These are phyloP conservation scores for Bostrychus sinensis DNA, from an alignment of 2,113 vertebrate genomes.

Conservation along the genomic window DNA sequence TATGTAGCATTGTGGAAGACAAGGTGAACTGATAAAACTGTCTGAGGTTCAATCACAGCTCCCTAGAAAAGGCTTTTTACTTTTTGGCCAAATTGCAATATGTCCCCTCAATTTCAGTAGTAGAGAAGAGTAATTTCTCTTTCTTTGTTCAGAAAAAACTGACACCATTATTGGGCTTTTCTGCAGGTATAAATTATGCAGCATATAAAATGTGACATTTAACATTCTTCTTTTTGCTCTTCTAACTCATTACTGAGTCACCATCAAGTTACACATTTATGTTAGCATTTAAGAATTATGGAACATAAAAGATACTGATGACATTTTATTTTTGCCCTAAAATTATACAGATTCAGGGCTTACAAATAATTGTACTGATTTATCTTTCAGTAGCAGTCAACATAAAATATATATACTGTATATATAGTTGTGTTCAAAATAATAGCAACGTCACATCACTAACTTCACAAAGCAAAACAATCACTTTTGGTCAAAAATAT, in stretches of 20 bases:
- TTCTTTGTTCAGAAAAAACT: slow-evolving; percentile 20
- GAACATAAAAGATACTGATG: background rate
- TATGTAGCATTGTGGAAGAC: slow-evolving; percentile 20
- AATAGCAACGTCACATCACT: too few relatives aligned
- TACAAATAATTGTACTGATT: too few relatives aligned
- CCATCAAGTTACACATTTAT: slow-evolving; percentile 23
- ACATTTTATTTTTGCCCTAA: background rate
- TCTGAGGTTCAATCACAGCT: slow-evolving; percentile 17
- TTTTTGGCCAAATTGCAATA: slow-evolving; percentile 23
- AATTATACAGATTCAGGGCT: background rate
- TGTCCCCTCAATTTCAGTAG: slow-evolving; percentile 20
- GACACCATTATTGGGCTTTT: slow-evolving; percentile 19
- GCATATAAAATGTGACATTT: slow-evolving; percentile 18
- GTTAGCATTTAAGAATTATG: slow-evolving; percentile 17
- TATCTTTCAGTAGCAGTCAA: too few relatives aligned
- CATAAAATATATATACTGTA: too few relatives aligned
- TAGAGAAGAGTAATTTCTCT: slow-evolving; percentile 15
- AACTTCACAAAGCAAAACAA: too few relatives aligned
- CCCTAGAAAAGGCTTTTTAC: slow-evolving; percentile 13
- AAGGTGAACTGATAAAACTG: slow-evolving; percentile 10
- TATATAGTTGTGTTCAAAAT: too few relatives aligned
- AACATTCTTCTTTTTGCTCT: slow-evolving; percentile 27
- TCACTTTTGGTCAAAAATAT: too few relatives aligned
- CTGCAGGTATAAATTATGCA: background rate
- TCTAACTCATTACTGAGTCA: slow-evolving; percentile 35